Evolutionary conservation across 1,140 invertebrate species (phyloP), one percentile per base, ranked within the genome.

Genomic region (Platyura marginata): DNA sequence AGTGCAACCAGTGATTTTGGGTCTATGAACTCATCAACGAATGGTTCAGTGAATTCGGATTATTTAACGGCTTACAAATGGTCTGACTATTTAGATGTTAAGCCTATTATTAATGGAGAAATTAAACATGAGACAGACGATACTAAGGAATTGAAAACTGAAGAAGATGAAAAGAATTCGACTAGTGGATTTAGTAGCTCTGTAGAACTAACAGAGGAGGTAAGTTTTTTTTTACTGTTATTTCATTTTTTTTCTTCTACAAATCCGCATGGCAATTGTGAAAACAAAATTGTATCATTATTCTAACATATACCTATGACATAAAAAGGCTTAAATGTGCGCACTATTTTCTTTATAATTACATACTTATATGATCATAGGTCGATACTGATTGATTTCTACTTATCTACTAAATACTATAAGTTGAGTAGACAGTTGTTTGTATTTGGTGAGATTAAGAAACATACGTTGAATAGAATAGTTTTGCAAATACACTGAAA

Each of bases 151-250:
- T 3, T 13, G 11, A 42, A 33, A 21, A 4, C 6, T 10, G 41
- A 34, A 34, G 18, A 39, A 18, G 36, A 37, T 15, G 43, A 44
- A 11, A 20, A 22, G 25, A 42, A 42, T 42, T 42, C 41, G 3
- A 42, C 41, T 5, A 34, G 25, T 20, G 41, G 32, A 19, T 19
- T 42, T 33, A 33, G 25, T 19, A 42, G 41, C n/a, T 19, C 11
- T n/a, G 41, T 42, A 13, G 41, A 42, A 34, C 19, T 42, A 33
- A 42, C 41, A 5, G 41, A 42, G 33, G 41, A 42, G 41, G 41
- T 42, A 33, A 33, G 21, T 41, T 36, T 6, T 36, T 11, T 36
- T 10, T n/a, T 18, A 20, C 6, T 38, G 3, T 38, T 38, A n/a
- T 4, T 34, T 34, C 32, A 34, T 34, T 34, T 34, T 29, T 6